A percentile compares a stretch with the other conserved stretches of the same genome.
phyloP scores from a whole-genome alignment of 2,888 invertebrate species.

The Pachycephus smyrnensis region DNA sequence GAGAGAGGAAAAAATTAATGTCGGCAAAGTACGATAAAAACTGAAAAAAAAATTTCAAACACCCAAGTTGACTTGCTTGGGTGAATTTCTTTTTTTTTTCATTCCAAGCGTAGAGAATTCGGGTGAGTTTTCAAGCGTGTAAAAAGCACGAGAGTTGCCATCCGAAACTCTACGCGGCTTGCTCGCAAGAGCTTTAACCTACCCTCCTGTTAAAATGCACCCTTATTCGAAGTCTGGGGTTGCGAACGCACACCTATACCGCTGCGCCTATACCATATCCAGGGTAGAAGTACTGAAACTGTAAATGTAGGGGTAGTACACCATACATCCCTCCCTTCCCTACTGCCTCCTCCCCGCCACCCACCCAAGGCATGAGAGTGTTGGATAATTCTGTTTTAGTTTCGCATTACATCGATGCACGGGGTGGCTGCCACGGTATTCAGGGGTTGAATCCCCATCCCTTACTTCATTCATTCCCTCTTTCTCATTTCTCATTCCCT shows the following conservation, averaged over 20 bases:
- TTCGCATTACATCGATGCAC: slow-evolving; percentile 61
- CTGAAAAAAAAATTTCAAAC: no score
- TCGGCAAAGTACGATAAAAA: no score
- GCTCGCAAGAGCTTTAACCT: slow-evolving; percentile 8
- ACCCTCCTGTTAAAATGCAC: slow-evolving; percentile 48
- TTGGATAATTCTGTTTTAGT: slow-evolving; percentile 63
- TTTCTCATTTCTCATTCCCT: slow-evolving; percentile 6
- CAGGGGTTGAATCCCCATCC: no score
- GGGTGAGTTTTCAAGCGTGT: neutral
- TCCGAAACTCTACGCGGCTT: neutral
- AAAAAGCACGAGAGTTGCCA: neutral
- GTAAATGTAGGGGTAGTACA: no score
- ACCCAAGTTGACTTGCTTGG: no score
- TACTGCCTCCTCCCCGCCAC: slow-evolving; percentile 4
- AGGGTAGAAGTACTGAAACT: no score
- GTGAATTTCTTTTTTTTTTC: no score
- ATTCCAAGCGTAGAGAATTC: no score
- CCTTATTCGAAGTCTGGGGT: slow-evolving; percentile 26
- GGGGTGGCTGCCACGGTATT: slow-evolving; percentile 17
- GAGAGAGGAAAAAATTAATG: no score
- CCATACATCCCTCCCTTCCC: no score
- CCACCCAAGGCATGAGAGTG: slow-evolving; percentile 36
- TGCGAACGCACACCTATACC: neutral
- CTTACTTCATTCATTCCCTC: no score
- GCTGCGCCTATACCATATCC: no score